Conservation (phyloP, 2,113 vertebrate genomes). For the Chrysochloris asiatica region DNA sequence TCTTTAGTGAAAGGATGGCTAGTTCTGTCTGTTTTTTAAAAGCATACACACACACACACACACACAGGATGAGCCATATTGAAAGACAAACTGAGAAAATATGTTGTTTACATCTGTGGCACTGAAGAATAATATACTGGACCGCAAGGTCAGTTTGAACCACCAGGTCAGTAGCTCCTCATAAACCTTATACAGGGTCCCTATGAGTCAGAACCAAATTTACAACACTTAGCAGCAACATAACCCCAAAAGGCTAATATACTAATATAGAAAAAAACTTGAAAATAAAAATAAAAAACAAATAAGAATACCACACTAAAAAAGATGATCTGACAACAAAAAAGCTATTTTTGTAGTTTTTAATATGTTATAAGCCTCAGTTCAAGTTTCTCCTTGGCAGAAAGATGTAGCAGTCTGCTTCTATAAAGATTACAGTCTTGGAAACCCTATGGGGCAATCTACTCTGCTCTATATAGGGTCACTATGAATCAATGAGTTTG, state of each 20-base stretch:
- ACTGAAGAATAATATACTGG: no score
- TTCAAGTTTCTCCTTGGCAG: neutral
- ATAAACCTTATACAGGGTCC: no score
- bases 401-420: no score
- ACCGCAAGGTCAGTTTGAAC: no score
- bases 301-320: neutral
- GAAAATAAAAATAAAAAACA: neutral
- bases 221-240: no score
- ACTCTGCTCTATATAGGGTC: no score
- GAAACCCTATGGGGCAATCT: no score
- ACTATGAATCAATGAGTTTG: no score
- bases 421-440: no score
- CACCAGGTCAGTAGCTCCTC: no score
- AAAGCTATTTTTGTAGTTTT: neutral
- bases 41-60: neutral
- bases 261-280: neutral
- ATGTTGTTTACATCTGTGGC: neutral
- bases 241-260: no score
- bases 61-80: neutral
- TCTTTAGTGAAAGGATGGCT: neutral
- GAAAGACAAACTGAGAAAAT: constrained; percentile 17
- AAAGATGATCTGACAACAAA: neutral
- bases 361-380: neutral
- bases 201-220: no score
- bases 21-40: neutral